A percentile compares a stretch with the other conserved stretches of the same genome.
phyloP scores from a whole-genome alignment of 1,140 invertebrate genomes.

The Pemphigus obesinymphae region DNA sequence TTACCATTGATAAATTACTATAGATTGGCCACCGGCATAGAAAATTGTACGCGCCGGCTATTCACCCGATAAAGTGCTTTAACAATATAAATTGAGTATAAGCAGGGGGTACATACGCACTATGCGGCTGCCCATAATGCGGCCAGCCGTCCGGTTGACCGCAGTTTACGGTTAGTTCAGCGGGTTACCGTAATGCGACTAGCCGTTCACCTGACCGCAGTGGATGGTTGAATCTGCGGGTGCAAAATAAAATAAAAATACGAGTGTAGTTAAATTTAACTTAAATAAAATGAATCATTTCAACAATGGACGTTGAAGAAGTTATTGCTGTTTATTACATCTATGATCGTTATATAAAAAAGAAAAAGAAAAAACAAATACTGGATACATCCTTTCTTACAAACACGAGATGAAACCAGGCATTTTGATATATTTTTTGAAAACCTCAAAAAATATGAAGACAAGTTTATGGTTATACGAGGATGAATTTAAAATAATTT shows the following conservation, averaged over 20 bases:
- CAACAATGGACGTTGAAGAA: neutral
- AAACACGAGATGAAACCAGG: neutral
- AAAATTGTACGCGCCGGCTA: too few species aligned
- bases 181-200: neutral
- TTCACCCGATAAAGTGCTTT: too few species aligned
- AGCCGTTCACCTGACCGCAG: neutral
- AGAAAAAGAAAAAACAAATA: neutral
- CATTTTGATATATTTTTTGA: too few species aligned
- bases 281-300: neutral
- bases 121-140: too few species aligned
- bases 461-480: neutral
- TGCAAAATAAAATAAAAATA: neutral
- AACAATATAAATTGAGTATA: too few species aligned
- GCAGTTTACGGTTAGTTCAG: too few species aligned
- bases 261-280: neutral
- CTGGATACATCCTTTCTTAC: neutral
- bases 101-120: too few species aligned
- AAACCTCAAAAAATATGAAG: neutral
- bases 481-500: neutral
- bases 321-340: neutral
- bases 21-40: too few species aligned
- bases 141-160: neutral
- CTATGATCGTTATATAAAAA: neutral
- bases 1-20: too few species aligned
- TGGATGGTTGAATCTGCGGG: neutral